phyloP scores from a whole-genome alignment of 2,797 vertebrate genomes.

The Anisognathus igniventris region DNA sequence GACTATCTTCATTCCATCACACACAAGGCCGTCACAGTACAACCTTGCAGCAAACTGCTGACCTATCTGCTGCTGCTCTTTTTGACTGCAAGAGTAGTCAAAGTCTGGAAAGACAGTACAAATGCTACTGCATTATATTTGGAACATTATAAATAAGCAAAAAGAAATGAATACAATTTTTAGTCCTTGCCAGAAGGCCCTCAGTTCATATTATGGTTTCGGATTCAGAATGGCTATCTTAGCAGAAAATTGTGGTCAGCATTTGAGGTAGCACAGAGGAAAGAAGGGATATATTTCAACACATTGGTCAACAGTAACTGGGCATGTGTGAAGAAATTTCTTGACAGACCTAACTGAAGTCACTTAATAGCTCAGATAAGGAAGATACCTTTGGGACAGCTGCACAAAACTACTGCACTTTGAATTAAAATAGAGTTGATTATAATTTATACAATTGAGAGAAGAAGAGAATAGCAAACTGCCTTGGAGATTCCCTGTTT shows the following conservation, averaged over 20 bases:
- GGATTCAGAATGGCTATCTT: neutral
- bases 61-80: neutral
- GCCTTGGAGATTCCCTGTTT: neutral
- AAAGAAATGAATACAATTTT: neutral
- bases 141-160: neutral
- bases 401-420: neutral
- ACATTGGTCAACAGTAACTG: neutral
- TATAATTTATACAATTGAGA: neutral
- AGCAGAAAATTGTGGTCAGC: neutral
- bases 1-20: neutral
- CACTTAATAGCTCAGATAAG: neutral
- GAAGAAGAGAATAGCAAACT: neutral
- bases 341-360: neutral
- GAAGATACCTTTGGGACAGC: neutral
- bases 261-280: neutral
- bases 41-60: neutral
- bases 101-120: neutral
- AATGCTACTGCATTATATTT: neutral
- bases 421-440: neutral
- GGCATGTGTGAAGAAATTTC: neutral
- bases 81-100: neutral
- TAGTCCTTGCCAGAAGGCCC: neutral
- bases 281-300: neutral
- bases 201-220: neutral
- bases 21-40: neutral